Evolutionary conservation across 2,113 vertebrate species (phyloP).

Genomic region (Eretmochelys imbricata): DNA sequence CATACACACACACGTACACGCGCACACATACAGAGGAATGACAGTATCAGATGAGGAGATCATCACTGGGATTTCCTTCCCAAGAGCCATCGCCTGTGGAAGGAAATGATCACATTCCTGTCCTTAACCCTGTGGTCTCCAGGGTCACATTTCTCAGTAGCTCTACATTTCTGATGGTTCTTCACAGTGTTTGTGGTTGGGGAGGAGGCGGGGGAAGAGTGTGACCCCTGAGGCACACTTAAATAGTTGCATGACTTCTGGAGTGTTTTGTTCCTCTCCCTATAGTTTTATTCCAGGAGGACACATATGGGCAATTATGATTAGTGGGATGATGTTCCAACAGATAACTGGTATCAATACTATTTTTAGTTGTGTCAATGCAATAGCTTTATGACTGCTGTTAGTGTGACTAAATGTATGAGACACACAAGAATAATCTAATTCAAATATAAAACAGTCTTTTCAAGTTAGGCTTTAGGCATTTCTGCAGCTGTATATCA

Average conservation of each 20-base stretch:
- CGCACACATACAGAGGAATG: neutral
- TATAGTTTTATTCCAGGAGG: slow-evolving; percentile 54
- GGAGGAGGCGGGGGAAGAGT: neutral
- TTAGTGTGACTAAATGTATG: slow-evolving; percentile 53
- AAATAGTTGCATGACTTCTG: neutral
- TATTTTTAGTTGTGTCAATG: slow-evolving; percentile 66
- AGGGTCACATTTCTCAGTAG: neutral
- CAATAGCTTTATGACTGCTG: slow-evolving; percentile 62
- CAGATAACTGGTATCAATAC: slow-evolving; percentile 61
- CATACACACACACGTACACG: too few relatives aligned
- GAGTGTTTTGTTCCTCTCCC: neutral
- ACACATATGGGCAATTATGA: slow-evolving; percentile 52
- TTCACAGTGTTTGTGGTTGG: neutral
- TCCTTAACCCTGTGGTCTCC: neutral
- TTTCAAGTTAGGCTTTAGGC: slow-evolving; percentile 64
- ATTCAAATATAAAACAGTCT: slow-evolving; percentile 61
- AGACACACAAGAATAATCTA: slow-evolving; percentile 64
- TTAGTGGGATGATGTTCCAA: slow-evolving; percentile 15
- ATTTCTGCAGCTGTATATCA: slow-evolving; percentile 43
- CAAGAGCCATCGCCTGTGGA: neutral
- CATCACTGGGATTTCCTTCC: neutral
- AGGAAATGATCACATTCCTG: neutral
- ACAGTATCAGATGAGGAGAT: neutral
- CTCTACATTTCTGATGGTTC: too few relatives aligned
- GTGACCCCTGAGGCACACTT: neutral